Percentiles rank a stretch among this genome's conserved stretches.
These are phyloP conservation scores for Caiman crocodilus DNA, from an alignment of 2,797 vertebrate genomes.

Conservation along the genomic window DNA sequence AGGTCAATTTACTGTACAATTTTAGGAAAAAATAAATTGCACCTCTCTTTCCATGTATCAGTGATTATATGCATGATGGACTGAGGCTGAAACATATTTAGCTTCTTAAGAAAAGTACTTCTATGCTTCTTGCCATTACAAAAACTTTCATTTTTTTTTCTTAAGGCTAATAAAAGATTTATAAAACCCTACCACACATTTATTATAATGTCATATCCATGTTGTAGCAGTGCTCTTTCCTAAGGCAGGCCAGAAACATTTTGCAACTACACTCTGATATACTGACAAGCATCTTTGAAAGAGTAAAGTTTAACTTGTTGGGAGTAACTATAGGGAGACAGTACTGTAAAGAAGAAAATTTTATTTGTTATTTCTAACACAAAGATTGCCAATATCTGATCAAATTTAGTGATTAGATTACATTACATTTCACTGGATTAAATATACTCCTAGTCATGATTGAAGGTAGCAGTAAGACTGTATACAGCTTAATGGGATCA, in stretches of 20 bases:
- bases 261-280: background rate
- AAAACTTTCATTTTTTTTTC: background rate
- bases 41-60: constrained; percentile 49
- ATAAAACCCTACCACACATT: background rate
- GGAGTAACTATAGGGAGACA: background rate
- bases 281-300: background rate
- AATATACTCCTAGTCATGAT: background rate
- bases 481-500: background rate
- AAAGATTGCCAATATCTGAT: background rate
- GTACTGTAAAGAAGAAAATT: background rate
- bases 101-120: background rate
- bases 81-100: constrained; percentile 46
- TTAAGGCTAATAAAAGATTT: background rate
- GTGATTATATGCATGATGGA: constrained; percentile 14
- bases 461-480: background rate
- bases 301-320: background rate
- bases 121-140: background rate
- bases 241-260: background rate
- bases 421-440: background rate
- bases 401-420: background rate
- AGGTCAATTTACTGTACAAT: constrained; percentile 47
- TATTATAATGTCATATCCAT: background rate
- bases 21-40: constrained; percentile 54
- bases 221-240: background rate
- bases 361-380: background rate